Evolutionary conservation across 1,140 invertebrate genomes (phyloP).

Genomic region (Philotrypesis tridentata): DNA sequence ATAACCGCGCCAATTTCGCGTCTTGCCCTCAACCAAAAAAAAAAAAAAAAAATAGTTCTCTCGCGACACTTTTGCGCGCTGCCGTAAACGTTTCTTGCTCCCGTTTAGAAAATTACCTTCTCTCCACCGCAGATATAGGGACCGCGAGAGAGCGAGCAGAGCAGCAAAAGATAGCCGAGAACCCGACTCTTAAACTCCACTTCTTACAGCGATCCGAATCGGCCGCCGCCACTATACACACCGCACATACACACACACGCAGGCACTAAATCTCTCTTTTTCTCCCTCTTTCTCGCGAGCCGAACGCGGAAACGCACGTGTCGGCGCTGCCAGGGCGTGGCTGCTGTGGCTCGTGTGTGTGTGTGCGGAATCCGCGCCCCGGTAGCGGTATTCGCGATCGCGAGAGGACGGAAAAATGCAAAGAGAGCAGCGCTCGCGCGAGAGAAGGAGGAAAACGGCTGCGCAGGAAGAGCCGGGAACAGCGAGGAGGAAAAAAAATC

Average conservation of each 20-base stretch:
- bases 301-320: constrained; percentile 5
- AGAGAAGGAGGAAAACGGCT: not conserved
- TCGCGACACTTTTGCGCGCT: not conserved
- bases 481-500: not conserved
- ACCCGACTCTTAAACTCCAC: not conserved
- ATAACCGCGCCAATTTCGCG: too few relatives aligned
- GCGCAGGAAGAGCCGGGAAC: not conserved
- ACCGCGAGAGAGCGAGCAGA: too few relatives aligned
- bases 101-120: not conserved
- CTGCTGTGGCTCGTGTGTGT: not conserved
- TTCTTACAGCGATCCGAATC: not conserved
- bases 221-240: not conserved
- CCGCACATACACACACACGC: too few relatives aligned
- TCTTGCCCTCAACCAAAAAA: not conserved
- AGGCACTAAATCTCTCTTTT: not conserved
- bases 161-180: too few relatives aligned
- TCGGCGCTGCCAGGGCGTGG: not conserved
- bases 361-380: not conserved
- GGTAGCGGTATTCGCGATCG: constrained; percentile 7
- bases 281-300: not conserved
- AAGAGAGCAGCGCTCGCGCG: not conserved
- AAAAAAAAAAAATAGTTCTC: too few relatives aligned
- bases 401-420: constrained; percentile 5
- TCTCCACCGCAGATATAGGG: too few relatives aligned
- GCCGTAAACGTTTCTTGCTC: not conserved